Evolutionary conservation across 2,113 vertebrate genomes (phyloP).

Genomic region (Pollachius pollachius): DNA sequence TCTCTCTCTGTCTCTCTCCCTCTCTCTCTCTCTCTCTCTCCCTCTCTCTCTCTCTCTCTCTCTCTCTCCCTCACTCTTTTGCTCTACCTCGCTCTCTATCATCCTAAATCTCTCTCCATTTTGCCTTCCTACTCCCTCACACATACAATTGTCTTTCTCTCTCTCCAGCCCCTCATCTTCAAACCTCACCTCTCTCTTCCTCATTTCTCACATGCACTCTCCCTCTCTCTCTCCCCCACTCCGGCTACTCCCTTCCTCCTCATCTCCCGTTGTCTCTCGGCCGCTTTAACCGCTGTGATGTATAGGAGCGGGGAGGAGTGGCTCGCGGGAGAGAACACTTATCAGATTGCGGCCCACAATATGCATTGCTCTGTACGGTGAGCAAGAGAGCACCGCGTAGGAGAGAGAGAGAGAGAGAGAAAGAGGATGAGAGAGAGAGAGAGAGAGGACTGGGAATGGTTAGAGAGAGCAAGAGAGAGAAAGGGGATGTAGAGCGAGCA

Average conservation of each 20-base stretch:
- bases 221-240: constrained; percentile 6
- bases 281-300: constrained; percentile 71
- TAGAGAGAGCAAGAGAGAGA: constrained; percentile 14
- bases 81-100: no score
- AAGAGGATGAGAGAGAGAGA: constrained; percentile 35
- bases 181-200: constrained; percentile 13
- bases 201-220: constrained; percentile 10
- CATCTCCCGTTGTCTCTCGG: constrained; percentile 19
- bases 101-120: no score
- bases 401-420: constrained; percentile 26
- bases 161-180: constrained; percentile 14
- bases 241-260: constrained; percentile 28
- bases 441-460: background rate
- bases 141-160: background rate
- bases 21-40: constrained; percentile 4
- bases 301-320: constrained; percentile 73
- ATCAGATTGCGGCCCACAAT: constrained; percentile 77
- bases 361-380: constrained; percentile 72
- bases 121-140: constrained; percentile 22
- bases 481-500: constrained; percentile 32
- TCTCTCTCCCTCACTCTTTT: background rate
- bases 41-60: background rate
- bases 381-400: background rate
- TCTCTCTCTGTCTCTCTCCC: background rate
- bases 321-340: constrained; percentile 74